Evolutionary conservation across 37 sponge, comb jelly and placozoan species (phyloP).

Genomic region (Mnemiopsis leidyi): DNA sequence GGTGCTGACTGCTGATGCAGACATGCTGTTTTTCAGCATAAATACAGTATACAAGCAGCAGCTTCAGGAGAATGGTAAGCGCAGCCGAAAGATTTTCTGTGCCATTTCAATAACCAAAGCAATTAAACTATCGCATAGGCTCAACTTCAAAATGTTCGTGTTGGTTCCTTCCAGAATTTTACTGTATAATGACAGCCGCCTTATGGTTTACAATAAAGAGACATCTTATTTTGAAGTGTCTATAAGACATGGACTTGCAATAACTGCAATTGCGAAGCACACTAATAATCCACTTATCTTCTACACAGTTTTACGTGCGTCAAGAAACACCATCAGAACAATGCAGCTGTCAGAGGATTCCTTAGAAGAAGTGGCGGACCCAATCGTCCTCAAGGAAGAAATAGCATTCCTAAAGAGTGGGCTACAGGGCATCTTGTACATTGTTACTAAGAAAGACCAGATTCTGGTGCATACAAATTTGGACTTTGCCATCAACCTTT

Average conservation of each 20-base stretch:
- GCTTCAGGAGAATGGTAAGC: not conserved
- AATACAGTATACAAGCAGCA: not conserved
- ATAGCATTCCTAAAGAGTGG: not conserved
- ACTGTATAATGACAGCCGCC: not conserved
- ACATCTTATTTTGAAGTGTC: not conserved
- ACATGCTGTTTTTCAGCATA: not conserved
- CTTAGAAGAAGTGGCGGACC: not conserved
- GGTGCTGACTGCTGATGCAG: not conserved
- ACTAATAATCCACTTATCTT: not conserved
- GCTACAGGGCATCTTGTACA: not conserved
- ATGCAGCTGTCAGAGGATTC: not conserved
- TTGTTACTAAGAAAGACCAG: not conserved
- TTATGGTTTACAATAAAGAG: not conserved
- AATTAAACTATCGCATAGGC: not conserved
- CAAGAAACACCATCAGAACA: not conserved
- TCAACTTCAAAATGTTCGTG: not conserved
- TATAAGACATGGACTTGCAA: not conserved
- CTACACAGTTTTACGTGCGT: not conserved
- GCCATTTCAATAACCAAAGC: not conserved
- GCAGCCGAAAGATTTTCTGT: not conserved
- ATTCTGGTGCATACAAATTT: not conserved
- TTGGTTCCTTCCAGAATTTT: not conserved
- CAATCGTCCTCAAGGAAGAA: not conserved
- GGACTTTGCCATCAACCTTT: not conserved
- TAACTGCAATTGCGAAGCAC: not conserved